These are phyloP conservation scores for Tipula unca DNA, from an alignment of 2,888 invertebrate species.

Conservation along the genomic window DNA sequence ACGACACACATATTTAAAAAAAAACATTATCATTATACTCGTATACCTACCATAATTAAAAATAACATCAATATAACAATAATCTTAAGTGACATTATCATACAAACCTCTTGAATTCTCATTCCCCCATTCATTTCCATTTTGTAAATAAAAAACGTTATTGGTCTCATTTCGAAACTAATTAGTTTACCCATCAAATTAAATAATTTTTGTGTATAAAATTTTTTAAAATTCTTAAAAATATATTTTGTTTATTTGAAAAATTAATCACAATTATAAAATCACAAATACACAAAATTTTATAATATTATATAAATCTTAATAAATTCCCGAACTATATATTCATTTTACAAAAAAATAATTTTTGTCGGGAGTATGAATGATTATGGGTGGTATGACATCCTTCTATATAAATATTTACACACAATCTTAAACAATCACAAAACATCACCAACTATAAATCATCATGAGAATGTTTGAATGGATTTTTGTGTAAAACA, in stretches of 20 bases:
- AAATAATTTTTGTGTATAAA: neutral
- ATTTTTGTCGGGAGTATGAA: no score
- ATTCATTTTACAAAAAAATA: neutral
- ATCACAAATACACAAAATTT: neutral
- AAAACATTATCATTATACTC: neutral
- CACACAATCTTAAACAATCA: neutral
- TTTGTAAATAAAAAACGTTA: no score
- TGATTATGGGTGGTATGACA: neutral
- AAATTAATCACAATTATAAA: neutral
- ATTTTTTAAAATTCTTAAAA: neutral
- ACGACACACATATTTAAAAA: neutral
- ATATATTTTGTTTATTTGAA: neutral
- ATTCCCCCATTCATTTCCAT: neutral
- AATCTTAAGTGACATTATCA: neutral
- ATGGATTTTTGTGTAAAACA: neutral
- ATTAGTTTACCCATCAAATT: neutral
- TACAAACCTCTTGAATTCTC: neutral
- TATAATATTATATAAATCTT: neutral
- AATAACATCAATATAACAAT: neutral
- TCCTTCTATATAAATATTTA: neutral
- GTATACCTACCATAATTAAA: neutral
- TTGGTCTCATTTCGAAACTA: neutral
- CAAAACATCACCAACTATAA: neutral
- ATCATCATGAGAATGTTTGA: neutral
- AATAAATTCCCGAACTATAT: neutral